These are phyloP conservation scores for Escarpia spicata DNA, from an alignment of 2,888 invertebrate species.

Conservation along the genomic window DNA sequence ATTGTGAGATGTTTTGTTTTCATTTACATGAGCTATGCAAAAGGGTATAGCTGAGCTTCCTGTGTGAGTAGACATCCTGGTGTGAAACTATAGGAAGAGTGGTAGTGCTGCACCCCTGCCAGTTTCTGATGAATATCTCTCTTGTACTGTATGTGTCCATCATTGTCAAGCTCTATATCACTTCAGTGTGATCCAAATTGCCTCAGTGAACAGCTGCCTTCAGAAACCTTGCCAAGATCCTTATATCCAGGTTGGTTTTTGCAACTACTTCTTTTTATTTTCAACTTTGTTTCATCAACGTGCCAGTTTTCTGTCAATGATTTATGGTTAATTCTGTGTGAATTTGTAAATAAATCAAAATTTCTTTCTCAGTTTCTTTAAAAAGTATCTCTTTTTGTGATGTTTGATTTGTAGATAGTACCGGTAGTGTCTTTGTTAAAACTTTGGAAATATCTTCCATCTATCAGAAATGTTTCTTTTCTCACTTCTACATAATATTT, in stretches of 20 bases:
- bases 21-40: not conserved
- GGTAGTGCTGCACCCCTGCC: not conserved
- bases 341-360: not conserved
- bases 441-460: not conserved
- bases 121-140: slow-evolving; percentile 16
- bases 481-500: not conserved
- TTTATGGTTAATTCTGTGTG: not conserved
- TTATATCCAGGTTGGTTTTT: not conserved
- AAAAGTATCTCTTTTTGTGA: no score
- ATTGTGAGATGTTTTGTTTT: not conserved
- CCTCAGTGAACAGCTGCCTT: not conserved
- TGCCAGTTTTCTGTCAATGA: not conserved
- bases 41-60: slow-evolving; percentile 1
- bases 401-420: not conserved
- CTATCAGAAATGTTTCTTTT: not conserved
- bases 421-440: not conserved
- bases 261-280: not conserved
- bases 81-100: not conserved
- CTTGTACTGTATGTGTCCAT: not conserved
- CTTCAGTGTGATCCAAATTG: not conserved
- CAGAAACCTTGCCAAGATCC: not conserved
- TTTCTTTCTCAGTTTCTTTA: not conserved
- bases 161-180: not conserved
- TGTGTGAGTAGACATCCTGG: not conserved
- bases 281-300: not conserved